Evolutionary conservation across 2,113 vertebrate genomes (phyloP).

Genomic region (Sclerurus mexicanus): DNA sequence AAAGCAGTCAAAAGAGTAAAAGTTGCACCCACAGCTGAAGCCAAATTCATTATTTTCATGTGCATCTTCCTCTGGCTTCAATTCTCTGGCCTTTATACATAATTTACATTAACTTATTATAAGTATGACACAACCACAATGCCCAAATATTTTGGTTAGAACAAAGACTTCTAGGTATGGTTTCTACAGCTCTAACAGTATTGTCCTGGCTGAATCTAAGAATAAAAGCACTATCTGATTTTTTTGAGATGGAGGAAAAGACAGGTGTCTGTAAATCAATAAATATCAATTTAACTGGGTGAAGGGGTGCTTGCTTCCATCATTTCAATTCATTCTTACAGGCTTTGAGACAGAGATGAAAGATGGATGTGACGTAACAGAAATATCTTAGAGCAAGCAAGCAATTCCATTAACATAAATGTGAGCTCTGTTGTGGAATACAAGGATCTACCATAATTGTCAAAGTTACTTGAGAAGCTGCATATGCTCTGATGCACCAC

Average conservation of each 20-base stretch:
- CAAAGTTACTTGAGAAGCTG: background rate
- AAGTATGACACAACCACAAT: background rate
- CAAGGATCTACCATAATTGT: background rate
- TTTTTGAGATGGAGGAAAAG: background rate
- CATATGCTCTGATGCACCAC: background rate
- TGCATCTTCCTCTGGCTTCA: background rate
- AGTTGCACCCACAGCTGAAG: rapidly evolving
- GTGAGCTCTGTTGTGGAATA: background rate
- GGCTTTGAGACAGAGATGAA: background rate
- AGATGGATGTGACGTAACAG: background rate
- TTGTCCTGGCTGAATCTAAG: background rate
- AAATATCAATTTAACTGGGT: background rate
- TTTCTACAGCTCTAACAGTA: background rate
- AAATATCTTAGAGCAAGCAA: background rate
- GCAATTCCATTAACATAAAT: background rate
- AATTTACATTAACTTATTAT: background rate
- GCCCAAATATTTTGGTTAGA: background rate
- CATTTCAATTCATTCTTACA: background rate
- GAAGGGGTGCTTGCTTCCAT: background rate
- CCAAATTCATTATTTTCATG: background rate
- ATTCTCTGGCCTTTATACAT: background rate
- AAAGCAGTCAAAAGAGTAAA: background rate
- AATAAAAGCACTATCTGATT: background rate
- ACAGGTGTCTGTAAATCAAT: background rate
- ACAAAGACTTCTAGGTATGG: background rate